Base-by-base conservation (phyloP, 30 jellyfish, hydroid and myxozoan genomes). In the Cassiopea xamachana region DNA sequence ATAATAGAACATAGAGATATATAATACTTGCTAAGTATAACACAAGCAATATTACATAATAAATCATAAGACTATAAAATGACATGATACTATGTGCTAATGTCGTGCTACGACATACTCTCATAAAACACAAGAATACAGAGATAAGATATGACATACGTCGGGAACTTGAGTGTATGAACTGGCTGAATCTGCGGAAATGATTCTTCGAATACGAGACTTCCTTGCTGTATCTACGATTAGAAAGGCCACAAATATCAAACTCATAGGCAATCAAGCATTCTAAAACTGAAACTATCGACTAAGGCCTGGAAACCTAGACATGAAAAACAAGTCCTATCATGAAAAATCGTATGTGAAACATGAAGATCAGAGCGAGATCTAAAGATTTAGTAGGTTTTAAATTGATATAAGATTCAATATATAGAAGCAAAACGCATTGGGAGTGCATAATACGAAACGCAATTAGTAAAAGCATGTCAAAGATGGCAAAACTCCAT, bases 151-250 rank as follows among this genome's bases (percentile, higher is more conserved):
- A 64, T 4, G 6, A 9, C 74, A 9, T 64, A 64, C 74, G 43
- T 64, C 74, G 5, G 74, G 15, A 64, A 64, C 27, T 64, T 64
- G 74, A 4, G 74, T 12, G 15, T 87, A 87, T 1, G 94, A 51
- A 62, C 17, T 76, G 0, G 94, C 72, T 1, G 94, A 80, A 48
- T 80, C 89, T 2, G 78, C 77, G 1, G 94, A 87, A 49, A 87
- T 46, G 13, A 74, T 9, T 48, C 94, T 75, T 78, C 89, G 69
- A 44, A 70, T 62, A 48, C 19, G 83, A 55, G 69, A 15, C 27
- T 73, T 71, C 15, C 55, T 72, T 2, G 48, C 68, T 46, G 64
- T 60, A 16, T 87, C 89, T 69, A 47, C 43, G n/a, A 69, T 16
- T 7, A 16, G 14, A 2, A 47, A 1, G 2, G 47, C 50, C 15